Base-by-base conservation (phyloP, 64 coral and sea anemone genomes). In the Porites lutea region DNA sequence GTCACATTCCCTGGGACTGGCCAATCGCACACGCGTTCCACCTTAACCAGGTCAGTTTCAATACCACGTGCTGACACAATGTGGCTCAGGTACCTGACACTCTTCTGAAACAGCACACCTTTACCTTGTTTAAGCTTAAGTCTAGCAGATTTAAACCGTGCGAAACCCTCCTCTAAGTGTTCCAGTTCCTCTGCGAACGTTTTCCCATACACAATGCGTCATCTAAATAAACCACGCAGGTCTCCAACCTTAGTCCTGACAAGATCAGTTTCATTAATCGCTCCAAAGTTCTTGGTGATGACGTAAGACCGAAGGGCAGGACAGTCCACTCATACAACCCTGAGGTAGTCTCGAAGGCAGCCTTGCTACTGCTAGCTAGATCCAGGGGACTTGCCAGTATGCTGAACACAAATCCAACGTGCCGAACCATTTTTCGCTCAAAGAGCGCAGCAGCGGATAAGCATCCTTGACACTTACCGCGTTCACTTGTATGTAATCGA, bases 201-300 rank as follows among this genome's bases (percentile, higher is more conserved):
- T 62, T 20, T 82, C 62, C 13, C 53, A 13, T 15, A 88, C 22
- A 88, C 51, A 16, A 76, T 16, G 0, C 22, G 46, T 88, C 37
- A 88, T 88, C 86, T 8, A 88, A n/a, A 37, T 89, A 89, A 9
- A 64, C 51, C 3, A 89, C 19, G 13, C 87, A 89, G 18, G 58
- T 77, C 16, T 89, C 46, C 5, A 89, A 75, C 48, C 51, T 64
- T 4, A 89, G 23, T 58, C 87, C 37, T 48, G 45, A 51, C 18
- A 89, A 50, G 1, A 89, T 46, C 19, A 64, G 51, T 4, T 74
- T 23, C 71, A 88, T 88, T 2, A 88, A 18, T 51, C 44, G 43
- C 51, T 52, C 27, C 65, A 16, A 87, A 78, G 72, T 89, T 3
- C 27, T 19, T 21, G 87, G 87, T 19, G 87, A 55, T 2, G 59